Evolutionary conservation across 2,113 vertebrate genomes (phyloP).

Genomic region (Periophthalmus modestus): DNA sequence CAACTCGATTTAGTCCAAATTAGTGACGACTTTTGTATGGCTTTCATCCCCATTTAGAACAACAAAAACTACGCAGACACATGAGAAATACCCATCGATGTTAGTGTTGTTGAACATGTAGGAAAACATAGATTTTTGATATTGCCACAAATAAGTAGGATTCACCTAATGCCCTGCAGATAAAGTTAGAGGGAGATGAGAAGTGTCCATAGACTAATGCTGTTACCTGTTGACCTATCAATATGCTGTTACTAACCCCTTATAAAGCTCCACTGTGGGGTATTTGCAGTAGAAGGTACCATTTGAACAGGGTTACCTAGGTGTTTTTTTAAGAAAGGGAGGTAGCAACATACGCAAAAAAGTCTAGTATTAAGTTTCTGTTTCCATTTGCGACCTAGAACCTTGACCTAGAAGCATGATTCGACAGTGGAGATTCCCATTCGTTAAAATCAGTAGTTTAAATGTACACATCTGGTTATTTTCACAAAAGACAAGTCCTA

Average conservation of each 20-base stretch:
- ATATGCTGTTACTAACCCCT: constrained; percentile 33
- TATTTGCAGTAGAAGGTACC: background rate
- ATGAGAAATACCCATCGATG: constrained; percentile 77
- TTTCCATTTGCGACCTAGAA: no score
- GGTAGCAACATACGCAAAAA: background rate
- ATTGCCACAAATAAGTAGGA: constrained; percentile 99
- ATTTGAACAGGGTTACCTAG: background rate
- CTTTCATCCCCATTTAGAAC: constrained; percentile 98
- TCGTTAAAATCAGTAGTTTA: background rate
- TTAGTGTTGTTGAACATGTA: constrained; percentile 85
- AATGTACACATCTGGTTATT: background rate
- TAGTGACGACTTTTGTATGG: constrained; percentile 86
- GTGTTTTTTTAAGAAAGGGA: background rate
- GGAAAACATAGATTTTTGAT: constrained; percentile 93
- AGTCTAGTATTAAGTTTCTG: background rate
- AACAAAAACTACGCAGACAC: constrained; percentile 70
- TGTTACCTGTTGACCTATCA: constrained; percentile 75
- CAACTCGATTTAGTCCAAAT: constrained; percentile 61
- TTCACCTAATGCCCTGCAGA: constrained; percentile 99
- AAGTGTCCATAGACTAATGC: constrained; percentile 92
- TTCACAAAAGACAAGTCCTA: background rate
- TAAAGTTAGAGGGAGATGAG: constrained; percentile 84
- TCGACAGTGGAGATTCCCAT: background rate
- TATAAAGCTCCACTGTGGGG: background rate
- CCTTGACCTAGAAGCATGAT: background rate